A percentile compares a stretch with the other conserved stretches of the same genome.
Conservation (phyloP, 1,140 invertebrate genomes). For the Drosophila ohnishii region DNA sequence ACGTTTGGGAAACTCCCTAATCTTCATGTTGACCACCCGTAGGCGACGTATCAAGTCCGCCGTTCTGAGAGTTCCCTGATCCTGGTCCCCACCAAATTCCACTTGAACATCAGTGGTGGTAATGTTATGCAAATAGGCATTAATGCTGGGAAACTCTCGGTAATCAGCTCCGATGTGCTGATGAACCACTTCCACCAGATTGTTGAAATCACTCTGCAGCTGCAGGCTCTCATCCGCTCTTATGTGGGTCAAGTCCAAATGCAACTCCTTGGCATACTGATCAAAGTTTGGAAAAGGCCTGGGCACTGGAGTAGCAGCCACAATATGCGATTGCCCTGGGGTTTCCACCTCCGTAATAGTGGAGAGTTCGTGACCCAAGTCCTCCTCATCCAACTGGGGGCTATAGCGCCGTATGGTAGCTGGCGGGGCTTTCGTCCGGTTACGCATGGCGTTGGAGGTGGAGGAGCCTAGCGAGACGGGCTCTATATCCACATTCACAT, state of each 20-base stretch:
- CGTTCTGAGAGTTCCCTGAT: constrained; percentile 19
- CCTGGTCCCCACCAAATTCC: not conserved
- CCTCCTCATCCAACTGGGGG: constrained; percentile 73
- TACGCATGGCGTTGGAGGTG: constrained; percentile 18
- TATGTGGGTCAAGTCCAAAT: constrained; percentile 56
- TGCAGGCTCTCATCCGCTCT: constrained; percentile 55
- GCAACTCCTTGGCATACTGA: constrained; percentile 66
- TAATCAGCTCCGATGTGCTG: constrained; percentile 38
- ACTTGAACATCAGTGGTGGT: constrained; percentile 28
- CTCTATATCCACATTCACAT: constrained; percentile 50
- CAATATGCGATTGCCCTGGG: constrained; percentile 69
- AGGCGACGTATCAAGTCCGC: constrained; percentile 52
- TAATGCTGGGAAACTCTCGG: constrained; percentile 73
- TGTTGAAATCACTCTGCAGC: constrained; percentile 61
- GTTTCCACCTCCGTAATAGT: constrained; percentile 81
- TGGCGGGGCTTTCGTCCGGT: constrained; percentile 43
- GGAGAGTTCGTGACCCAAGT: constrained; percentile 75
- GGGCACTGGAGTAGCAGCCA: constrained; percentile 26
- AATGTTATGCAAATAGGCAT: constrained; percentile 61
- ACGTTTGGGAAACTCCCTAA: constrained; percentile 63
- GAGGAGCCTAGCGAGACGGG: constrained; percentile 48
- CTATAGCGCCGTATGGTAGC: constrained; percentile 74
- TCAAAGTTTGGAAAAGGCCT: constrained; percentile 76
- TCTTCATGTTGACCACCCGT: constrained; percentile 45
- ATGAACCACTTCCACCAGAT: constrained; percentile 50